Percentiles rank a stretch among this genome's conserved stretches.
Evolutionary conservation across 2,797 vertebrate genomes (phyloP).

Genomic region (Gouania willdenowi): DNA sequence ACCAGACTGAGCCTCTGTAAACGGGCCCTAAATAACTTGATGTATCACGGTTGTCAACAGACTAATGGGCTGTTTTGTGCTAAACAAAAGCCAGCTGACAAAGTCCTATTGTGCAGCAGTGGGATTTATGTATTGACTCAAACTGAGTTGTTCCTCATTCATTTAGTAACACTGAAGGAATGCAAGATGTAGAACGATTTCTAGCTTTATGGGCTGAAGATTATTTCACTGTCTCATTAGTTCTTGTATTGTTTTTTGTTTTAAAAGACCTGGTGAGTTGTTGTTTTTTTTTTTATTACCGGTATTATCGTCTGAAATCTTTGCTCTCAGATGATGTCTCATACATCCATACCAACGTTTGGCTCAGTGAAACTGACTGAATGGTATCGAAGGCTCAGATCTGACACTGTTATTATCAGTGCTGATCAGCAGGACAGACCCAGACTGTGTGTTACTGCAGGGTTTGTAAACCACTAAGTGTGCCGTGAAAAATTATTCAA

Average conservation of each 20-base stretch:
- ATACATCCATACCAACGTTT: no score
- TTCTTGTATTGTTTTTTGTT: background rate
- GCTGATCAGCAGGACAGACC: slow-evolving; percentile 28
- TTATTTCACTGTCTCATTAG: background rate
- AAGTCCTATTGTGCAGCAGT: slow-evolving; percentile 16
- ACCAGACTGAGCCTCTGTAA: slow-evolving; percentile 8
- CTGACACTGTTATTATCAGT: slow-evolving; percentile 32
- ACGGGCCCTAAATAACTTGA: slow-evolving; percentile 10
- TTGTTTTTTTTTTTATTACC: background rate
- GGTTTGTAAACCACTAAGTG: no score
- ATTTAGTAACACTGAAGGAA: slow-evolving; percentile 20
- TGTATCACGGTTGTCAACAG: slow-evolving; percentile 23
- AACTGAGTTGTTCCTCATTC: slow-evolving; percentile 8
- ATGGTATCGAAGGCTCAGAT: slow-evolving; percentile 8
- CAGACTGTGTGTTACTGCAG: no score
- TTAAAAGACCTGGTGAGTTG: background rate
- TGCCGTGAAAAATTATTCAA: no score
- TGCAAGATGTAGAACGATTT: slow-evolving; percentile 13
- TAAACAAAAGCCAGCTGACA: slow-evolving; percentile 29
- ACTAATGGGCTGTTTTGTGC: slow-evolving; percentile 32
- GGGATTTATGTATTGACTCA: slow-evolving; percentile 14
- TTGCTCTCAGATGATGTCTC: slow-evolving; percentile 2
- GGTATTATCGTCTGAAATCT: slow-evolving; percentile 6
- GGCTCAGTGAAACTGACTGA: slow-evolving; percentile 8
- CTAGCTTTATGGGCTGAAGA: background rate